Conservation (phyloP, 2,797 vertebrate genomes). For the Loriculus beryllinus region DNA sequence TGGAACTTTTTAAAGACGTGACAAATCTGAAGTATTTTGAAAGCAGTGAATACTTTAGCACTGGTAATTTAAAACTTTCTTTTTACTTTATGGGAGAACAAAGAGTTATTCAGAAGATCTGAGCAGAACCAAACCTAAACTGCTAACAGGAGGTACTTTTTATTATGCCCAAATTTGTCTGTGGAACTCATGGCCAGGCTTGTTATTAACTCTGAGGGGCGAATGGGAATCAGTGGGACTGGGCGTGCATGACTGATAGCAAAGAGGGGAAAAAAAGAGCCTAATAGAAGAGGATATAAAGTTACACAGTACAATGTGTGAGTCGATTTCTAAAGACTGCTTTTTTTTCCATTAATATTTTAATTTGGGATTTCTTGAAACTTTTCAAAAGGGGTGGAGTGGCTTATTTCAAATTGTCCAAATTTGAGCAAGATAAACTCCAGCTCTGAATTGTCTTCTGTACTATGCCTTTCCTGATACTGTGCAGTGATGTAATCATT, state of each 20-base stretch:
- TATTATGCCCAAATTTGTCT: not conserved
- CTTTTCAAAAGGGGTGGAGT: not conserved
- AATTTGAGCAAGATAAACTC: not conserved
- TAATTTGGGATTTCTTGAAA: not conserved
- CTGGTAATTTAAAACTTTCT: not conserved
- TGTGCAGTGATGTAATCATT: not conserved
- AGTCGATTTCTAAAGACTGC: not conserved
- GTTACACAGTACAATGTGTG: not conserved
- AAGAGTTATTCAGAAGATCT: not conserved
- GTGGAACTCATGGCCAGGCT: not conserved
- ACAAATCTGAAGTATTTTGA: not conserved
- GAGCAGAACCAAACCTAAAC: not conserved
- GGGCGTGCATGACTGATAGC: not conserved
- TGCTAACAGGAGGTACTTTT: not conserved
- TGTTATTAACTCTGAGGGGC: not conserved
- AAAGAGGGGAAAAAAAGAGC: not conserved
- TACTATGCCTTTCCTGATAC: not conserved
- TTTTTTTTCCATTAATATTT: not conserved
- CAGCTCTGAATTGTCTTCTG: not conserved
- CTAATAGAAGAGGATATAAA: not conserved
- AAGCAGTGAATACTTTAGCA: not conserved
- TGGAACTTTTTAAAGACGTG: not conserved
- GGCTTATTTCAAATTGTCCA: not conserved
- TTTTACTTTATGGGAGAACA: not conserved
- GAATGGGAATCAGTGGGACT: not conserved